Base-by-base conservation (phyloP, 2,113 vertebrate species). In the Periophthalmus modestus region DNA sequence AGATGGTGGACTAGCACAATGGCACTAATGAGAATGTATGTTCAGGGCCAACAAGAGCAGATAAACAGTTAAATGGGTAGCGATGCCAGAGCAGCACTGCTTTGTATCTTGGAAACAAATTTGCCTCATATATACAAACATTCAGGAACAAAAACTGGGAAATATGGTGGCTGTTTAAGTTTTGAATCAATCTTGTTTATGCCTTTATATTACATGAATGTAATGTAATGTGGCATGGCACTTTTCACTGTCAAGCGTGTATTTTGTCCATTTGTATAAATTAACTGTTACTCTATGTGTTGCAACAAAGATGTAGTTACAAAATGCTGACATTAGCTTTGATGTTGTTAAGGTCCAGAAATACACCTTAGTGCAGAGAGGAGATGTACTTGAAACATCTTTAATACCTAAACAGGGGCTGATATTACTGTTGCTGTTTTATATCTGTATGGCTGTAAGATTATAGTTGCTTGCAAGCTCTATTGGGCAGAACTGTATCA, bases 321-420 rank as follows among this genome's bases (percentile, higher is more conserved):
- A 28, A 63, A 43, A 23, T 55, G 10, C 7, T 43, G 55, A 75
- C 59, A 68, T 80, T 71, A 36, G 75, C 23, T 7, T 52, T 50
- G 18, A 69, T 67, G 23, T 57, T n/a, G 57, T 43, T 10, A 23
- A 71, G 54, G 21, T 28, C 13, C 2, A 65, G 43, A 14, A 43
- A 43, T 15, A 23, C 54, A 61, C 52, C 18, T 6, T 47, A 54
- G 19, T 69, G 34, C 23, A 54, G 48, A 33, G 18, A 16, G 34
- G 55, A 59, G 80, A 79, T 68, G 72, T 39, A 61, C 68, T 50
- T 75, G 61, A 68, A 72, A 78, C 75, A 69, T 21, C 50, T 73
- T 39, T 62, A 65, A 75, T 75, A 81, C 71, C 68, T 58, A 24
- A 19, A 52, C 71, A 75, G 5, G 58, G 19, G 39, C 57, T 50